phyloP scores from a whole-genome alignment of 2,797 vertebrate genomes.

The Okamejei kenojei region DNA sequence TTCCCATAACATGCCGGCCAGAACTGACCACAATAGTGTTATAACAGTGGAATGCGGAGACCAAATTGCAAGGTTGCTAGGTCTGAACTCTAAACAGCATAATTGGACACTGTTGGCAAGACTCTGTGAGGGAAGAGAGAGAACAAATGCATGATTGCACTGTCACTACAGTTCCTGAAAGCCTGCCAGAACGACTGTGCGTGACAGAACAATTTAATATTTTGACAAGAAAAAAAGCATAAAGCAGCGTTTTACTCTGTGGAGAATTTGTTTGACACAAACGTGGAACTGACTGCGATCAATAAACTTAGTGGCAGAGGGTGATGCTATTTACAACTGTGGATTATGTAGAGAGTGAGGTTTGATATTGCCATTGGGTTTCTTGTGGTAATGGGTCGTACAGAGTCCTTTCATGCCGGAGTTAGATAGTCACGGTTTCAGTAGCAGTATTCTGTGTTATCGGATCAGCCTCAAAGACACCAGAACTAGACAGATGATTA shows the following conservation, averaged over 20 bases:
- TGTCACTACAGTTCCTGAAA: slow-evolving; percentile 68
- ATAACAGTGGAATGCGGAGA: background rate
- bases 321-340: slow-evolving; percentile 88
- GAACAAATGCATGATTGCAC: slow-evolving; percentile 68
- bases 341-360: slow-evolving; percentile 90
- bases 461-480: slow-evolving; percentile 90
- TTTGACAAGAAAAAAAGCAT: slow-evolving; percentile 95
- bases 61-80: background rate
- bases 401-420: slow-evolving; percentile 84
- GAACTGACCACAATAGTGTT: background rate
- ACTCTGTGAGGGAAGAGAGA: slow-evolving; percentile 60
- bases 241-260: slow-evolving; percentile 93
- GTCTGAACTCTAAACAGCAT: slow-evolving; percentile 34
- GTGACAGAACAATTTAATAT: slow-evolving; percentile 91
- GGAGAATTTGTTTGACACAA: slow-evolving; percentile 85
- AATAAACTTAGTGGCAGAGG: slow-evolving; percentile 82
- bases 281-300: slow-evolving; percentile 92
- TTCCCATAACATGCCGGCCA: too few relatives aligned
- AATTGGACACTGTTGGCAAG: slow-evolving; percentile 42
- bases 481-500: slow-evolving; percentile 92
- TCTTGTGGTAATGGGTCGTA: slow-evolving; percentile 80
- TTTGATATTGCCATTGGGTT: slow-evolving; percentile 77
- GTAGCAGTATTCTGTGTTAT: slow-evolving; percentile 89
- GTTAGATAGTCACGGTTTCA: slow-evolving; percentile 81
- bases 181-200: slow-evolving; percentile 60